These are phyloP conservation scores for Eristalis tenax DNA, from an alignment of 2,888 invertebrate genomes.

Conservation along the genomic window DNA sequence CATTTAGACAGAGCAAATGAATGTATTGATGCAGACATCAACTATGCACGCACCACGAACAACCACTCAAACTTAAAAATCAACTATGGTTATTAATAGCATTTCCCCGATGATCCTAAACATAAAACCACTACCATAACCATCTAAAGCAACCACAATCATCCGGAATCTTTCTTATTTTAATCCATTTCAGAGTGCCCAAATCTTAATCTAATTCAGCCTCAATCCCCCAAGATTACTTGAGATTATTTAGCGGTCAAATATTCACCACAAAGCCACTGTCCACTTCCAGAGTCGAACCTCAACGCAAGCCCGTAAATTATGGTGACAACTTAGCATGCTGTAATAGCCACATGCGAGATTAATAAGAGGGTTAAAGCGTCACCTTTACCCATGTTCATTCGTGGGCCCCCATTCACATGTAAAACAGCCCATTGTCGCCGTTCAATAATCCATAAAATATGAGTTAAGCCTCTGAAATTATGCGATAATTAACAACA, in stretches of 20 bases:
- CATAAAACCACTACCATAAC: background rate
- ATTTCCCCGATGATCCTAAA: background rate
- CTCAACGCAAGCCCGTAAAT: background rate
- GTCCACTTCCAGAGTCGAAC: background rate
- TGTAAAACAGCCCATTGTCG: constrained; percentile 19
- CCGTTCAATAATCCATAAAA: constrained; percentile 19
- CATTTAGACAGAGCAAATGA: no score
- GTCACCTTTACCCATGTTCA: constrained; percentile 25
- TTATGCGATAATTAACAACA: constrained; percentile 21
- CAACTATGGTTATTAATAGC: no score
- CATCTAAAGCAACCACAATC: background rate
- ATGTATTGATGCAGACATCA: no score
- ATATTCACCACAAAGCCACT: background rate
- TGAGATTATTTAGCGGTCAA: background rate
- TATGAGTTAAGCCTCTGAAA: constrained; percentile 19
- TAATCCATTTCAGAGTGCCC: background rate
- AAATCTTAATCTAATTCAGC: background rate
- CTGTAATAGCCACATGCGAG: background rate
- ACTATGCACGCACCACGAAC: no score
- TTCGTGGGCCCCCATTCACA: constrained; percentile 10
- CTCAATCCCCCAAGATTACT: background rate
- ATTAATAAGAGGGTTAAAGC: constrained; percentile 7
- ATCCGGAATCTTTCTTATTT: background rate
- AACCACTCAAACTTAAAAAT: no score
- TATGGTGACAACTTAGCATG: constrained; percentile 1